A percentile compares a stretch with the other conserved stretches of the same genome.
phyloP scores from a whole-genome alignment of 2,888 invertebrate genomes.

The Cataglyphis cursor region DNA sequence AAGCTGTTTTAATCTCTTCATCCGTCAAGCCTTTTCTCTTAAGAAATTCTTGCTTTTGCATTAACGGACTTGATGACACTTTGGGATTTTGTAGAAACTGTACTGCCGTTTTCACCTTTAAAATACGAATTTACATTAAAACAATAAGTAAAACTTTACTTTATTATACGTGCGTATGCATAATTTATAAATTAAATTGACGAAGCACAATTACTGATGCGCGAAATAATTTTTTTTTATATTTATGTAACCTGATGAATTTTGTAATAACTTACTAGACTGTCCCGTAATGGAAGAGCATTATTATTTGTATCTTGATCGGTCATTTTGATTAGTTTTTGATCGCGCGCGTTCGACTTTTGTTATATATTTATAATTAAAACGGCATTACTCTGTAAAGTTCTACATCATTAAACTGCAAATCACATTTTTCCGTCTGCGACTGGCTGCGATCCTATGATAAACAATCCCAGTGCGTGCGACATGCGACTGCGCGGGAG shows the following conservation, averaged over 20 bases:
- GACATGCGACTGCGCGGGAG: neutral
- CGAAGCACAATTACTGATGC: neutral
- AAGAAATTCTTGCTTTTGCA: slow-evolving; percentile 93
- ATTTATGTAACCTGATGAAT: neutral
- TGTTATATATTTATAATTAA: slow-evolving; percentile 21
- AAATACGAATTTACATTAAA: slow-evolving; percentile 22
- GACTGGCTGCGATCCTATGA: neutral
- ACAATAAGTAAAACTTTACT: neutral
- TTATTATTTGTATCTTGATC: slow-evolving; percentile 78
- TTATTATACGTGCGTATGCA: neutral
- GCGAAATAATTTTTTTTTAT: neutral
- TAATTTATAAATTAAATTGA: slow-evolving; percentile 32
- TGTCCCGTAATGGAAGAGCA: slow-evolving; percentile 79
- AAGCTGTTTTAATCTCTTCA: slow-evolving; percentile 92
- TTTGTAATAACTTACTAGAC: slow-evolving; percentile 79
- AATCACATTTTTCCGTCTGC: slow-evolving; percentile 63
- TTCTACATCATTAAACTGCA: slow-evolving; percentile 55
- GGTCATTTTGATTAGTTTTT: slow-evolving; percentile 74
- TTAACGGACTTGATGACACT: slow-evolving; percentile 92
- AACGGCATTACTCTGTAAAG: slow-evolving; percentile 56
- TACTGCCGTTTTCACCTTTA: slow-evolving; percentile 93
- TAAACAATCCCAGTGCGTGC: slow-evolving; percentile 33
- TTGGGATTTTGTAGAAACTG: slow-evolving; percentile 96
- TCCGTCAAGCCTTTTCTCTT: slow-evolving; percentile 93
- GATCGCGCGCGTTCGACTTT: neutral